Percentiles rank a stretch among this genome's conserved stretches.
phyloP scores from a whole-genome alignment of 2,888 invertebrate species.

The Pardosa pseudoannulata region DNA sequence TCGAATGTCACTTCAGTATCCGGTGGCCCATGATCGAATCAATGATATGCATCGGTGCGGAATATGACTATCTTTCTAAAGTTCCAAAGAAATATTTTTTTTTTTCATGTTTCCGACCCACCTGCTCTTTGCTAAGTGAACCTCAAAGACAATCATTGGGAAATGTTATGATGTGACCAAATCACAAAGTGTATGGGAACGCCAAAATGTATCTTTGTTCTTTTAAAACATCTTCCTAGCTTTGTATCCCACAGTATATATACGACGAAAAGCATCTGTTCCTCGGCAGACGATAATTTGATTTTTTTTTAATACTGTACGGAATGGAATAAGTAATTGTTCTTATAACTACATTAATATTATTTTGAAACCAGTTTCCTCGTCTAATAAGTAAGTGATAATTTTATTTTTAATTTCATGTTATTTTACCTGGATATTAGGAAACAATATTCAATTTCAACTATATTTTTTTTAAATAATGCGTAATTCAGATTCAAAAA shows the following conservation, averaged over 20 bases:
- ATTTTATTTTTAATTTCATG: too few relatives aligned
- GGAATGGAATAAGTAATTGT: constrained; percentile 13
- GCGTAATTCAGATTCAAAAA: too few relatives aligned
- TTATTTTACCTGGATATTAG: too few relatives aligned
- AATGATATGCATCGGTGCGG: neutral
- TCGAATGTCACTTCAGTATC: neutral
- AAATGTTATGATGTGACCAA: neutral
- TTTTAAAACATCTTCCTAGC: neutral
- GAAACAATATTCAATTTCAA: too few relatives aligned
- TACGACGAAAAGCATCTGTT: neutral
- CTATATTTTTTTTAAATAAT: too few relatives aligned
- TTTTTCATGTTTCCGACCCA: neutral
- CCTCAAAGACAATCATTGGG: neutral
- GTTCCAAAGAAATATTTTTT: neutral
- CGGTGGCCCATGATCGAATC: neutral
- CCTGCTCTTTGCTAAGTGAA: neutral
- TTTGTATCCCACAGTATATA: neutral
- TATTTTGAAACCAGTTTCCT: too few relatives aligned
- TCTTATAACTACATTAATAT: too few relatives aligned
- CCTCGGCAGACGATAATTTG: neutral
- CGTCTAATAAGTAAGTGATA: too few relatives aligned
- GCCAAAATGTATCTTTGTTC: neutral
- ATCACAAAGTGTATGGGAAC: neutral
- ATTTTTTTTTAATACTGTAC: neutral
- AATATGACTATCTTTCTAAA: neutral